Percentiles rank a stretch among this genome's conserved stretches.
Evolutionary conservation across 2,888 invertebrate genomes (phyloP).

Genomic region (Diogma glabrata): DNA sequence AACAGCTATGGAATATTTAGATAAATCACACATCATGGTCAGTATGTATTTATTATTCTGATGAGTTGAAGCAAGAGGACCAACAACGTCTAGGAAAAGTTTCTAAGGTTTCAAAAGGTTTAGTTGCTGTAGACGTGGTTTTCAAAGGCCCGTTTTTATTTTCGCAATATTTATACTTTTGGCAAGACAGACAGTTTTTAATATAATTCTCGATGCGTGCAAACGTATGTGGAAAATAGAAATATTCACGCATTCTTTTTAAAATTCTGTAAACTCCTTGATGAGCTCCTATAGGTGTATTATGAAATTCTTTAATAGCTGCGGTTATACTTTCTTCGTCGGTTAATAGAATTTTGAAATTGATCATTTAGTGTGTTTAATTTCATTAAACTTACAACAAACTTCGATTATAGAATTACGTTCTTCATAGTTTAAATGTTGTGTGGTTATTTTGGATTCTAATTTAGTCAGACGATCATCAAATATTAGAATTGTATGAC

Average conservation of each 20-base stretch:
- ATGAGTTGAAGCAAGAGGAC: conserved; percentile 9
- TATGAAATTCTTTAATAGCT: not conserved
- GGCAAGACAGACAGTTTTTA: not conserved
- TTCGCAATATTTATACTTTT: not conserved
- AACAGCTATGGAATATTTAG: conserved; percentile 11
- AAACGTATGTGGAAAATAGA: not conserved
- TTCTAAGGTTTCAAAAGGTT: not conserved
- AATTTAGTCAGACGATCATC: not conserved
- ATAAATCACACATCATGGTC: conserved; percentile 13
- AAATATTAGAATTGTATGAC: not conserved
- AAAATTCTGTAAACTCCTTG: not conserved
- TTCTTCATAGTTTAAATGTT: not conserved
- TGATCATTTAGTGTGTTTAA: no score
- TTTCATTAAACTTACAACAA: not conserved
- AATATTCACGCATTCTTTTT: not conserved
- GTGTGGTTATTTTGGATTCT: not conserved
- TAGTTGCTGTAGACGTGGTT: not conserved
- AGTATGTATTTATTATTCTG: conserved; percentile 9
- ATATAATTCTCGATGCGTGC: not conserved
- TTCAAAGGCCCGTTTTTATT: not conserved
- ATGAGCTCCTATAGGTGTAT: not conserved
- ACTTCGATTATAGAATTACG: not conserved
- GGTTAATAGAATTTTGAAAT: no score
- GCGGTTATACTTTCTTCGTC: no score
- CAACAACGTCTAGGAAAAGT: not conserved